A percentile compares a stretch with the other conserved stretches of the same genome.
phyloP scores from a whole-genome alignment of 2,797 vertebrate species.

The Poecilia picta region DNA sequence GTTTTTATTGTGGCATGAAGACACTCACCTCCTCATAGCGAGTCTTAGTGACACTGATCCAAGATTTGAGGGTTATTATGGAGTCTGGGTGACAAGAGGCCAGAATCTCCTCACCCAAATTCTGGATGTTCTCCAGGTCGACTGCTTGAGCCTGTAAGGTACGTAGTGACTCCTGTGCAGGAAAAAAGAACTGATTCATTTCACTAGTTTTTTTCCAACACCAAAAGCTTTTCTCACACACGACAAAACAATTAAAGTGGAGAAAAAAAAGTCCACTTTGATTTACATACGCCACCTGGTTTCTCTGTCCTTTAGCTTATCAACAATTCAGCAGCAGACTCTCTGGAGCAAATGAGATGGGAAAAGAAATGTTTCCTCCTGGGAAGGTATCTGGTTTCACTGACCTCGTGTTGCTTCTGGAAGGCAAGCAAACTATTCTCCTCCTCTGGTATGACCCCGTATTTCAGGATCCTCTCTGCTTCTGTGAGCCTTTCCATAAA shows the following conservation, averaged over 20 bases:
- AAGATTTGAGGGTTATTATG: constrained; percentile 87
- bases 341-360: constrained; percentile 20
- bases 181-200: constrained; percentile 7
- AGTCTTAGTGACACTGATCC: constrained; percentile 87
- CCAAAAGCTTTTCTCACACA: neutral
- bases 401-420: constrained; percentile 83
- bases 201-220: neutral
- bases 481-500: constrained; percentile 86
- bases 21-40: constrained; percentile 87
- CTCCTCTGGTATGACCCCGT: constrained; percentile 81
- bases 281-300: constrained; percentile 7
- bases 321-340: constrained; percentile 21
- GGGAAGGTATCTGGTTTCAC: constrained; percentile 6
- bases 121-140: constrained; percentile 83
- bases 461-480: constrained; percentile 84
- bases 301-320: constrained; percentile 39
- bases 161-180: constrained; percentile 80
- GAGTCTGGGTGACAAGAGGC: constrained; percentile 86
- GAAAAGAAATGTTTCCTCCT: neutral
- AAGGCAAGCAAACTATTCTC: constrained; percentile 78
- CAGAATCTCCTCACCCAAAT: constrained; percentile 87
- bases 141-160: constrained; percentile 79
- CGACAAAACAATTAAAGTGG: neutral
- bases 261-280: neutral
- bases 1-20: neutral